Conservation (phyloP, 2,113 vertebrate species). For the Salvelinus alpinus region DNA sequence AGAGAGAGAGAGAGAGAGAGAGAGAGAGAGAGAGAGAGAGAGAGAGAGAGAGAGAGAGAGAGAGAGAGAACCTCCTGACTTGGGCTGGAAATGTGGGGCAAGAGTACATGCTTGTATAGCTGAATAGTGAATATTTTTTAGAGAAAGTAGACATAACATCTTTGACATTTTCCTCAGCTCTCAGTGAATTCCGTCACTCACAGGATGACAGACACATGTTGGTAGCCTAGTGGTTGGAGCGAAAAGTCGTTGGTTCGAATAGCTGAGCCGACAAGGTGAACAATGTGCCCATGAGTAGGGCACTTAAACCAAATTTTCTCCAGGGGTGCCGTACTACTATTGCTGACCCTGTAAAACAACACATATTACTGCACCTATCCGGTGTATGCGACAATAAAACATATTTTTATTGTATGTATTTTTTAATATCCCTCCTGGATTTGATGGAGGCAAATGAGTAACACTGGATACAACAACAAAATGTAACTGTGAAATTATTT, state of each 20-base stretch:
- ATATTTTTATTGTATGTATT: too few relatives aligned
- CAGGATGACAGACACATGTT: slow-evolving; percentile 5
- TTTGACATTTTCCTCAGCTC: not conserved
- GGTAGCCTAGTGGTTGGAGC: not conserved
- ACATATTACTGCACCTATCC: too few relatives aligned
- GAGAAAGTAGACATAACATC: not conserved
- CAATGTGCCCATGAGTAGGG: too few relatives aligned
- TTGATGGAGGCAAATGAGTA: not conserved
- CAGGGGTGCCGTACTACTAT: too few relatives aligned
- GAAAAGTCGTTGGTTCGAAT: not conserved
- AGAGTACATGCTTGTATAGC: not conserved
- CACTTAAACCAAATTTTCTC: too few relatives aligned
- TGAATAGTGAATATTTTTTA: not conserved
- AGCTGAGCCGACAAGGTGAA: not conserved
- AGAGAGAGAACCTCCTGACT: not conserved
- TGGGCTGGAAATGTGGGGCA: not conserved
- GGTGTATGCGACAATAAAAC: not conserved
- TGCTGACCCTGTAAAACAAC: too few relatives aligned
- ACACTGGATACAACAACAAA: not conserved
- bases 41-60: not conserved
- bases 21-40: not conserved
- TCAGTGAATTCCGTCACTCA: not conserved
- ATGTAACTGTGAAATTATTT: too few relatives aligned
- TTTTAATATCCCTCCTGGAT: too few relatives aligned
- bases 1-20: not conserved